Evolutionary conservation across 2,888 invertebrate species (phyloP), one percentile per base, ranked within the genome.

Genomic region (Trissolcus brochymenae): DNA sequence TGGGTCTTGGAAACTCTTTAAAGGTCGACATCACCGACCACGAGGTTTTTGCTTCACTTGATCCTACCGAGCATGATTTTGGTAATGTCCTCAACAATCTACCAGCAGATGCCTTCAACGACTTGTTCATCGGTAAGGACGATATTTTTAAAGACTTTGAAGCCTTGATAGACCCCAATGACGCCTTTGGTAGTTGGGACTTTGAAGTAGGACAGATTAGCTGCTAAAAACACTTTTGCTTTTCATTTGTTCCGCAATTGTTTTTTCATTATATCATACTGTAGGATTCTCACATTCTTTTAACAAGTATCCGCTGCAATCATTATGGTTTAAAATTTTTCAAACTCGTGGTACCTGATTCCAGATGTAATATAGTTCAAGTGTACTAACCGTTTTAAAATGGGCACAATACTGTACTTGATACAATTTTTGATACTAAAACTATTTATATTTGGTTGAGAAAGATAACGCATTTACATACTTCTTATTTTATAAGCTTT

Each of bases 51-150:
- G 87, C 88, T n/a, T 88, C 88, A 4, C 78, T 89, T 50, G 89
- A 89, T 80, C 79, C 89, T 79, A 94, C 94, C 83, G 94, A 93
- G 84, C 92, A 93, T 78, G 95, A 95, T 86, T 92, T 95, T 83
- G 94, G 93, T 76, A 95, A 94, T 85, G 94, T 95, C 77, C 91
- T 95, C 75, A 95, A 93, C 89, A 94, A 94, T 84, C 91, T 95
- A 84, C 94, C 94, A 78, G 94, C 94, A 76, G 95, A 95, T 87
- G 95, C 95, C 85, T 95, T 96, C 89, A 95, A 94, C 88, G 95
- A 95, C 87, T 91, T 95, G 64, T 95, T 95, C 89, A 92, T 93
- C 85, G 95, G 93, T 93, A 90, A 90, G 73, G 80, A 65, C 59
- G 59, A 71, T 57, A 59, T 72, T 55, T 65, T 57, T 73, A 16